phyloP scores from a whole-genome alignment of 2,113 vertebrate genomes.

The Tauraco erythrolophus region DNA sequence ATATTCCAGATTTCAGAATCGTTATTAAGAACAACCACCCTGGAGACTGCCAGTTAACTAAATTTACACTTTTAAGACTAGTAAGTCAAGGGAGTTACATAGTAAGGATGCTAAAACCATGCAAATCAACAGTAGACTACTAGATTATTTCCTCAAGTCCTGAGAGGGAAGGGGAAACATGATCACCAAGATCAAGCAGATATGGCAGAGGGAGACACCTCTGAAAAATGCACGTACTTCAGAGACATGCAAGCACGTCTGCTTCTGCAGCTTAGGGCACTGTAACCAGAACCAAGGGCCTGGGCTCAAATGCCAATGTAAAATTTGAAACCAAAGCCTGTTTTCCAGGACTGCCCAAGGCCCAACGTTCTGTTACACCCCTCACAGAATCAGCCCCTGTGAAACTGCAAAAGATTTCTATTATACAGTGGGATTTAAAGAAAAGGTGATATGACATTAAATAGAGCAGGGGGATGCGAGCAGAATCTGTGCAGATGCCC shows the following conservation, averaged over 20 bases:
- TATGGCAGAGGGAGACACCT: fast-evolving
- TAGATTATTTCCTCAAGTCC: neutral
- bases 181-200: neutral
- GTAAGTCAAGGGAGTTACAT: neutral
- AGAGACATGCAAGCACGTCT: neutral
- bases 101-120: neutral
- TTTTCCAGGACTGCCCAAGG: neutral
- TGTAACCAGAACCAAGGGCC: neutral
- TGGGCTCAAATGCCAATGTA: neutral
- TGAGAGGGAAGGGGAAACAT: neutral
- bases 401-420: neutral
- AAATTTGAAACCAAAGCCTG: neutral
- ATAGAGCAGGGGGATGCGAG: neutral
- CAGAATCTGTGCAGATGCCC: neutral
- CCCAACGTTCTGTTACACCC: neutral
- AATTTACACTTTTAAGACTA: no score
- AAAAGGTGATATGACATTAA: neutral
- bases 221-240: fast-evolving
- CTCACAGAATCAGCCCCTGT: neutral
- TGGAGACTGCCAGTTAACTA: no score
- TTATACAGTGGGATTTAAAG: neutral
- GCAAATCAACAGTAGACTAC: neutral
- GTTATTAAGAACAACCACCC: neutral
- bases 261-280: neutral
- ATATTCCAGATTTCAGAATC: neutral